phyloP scores from a whole-genome alignment of 2,888 invertebrate genomes.

The Rambutsinella grinnellia region DNA sequence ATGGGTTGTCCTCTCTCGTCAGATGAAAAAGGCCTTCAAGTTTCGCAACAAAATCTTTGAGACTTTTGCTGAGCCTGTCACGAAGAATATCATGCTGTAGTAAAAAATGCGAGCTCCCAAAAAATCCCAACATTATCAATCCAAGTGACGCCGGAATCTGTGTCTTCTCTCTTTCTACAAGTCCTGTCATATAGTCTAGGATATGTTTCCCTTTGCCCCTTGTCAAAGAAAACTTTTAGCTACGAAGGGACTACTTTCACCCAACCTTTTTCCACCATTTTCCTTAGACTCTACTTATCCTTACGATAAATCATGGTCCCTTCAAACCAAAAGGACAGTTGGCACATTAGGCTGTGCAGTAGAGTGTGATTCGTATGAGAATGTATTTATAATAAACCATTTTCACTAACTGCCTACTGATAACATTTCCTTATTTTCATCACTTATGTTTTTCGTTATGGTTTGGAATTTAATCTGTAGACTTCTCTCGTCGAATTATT shows the following conservation, averaged over 20 bases:
- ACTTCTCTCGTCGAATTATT: no score
- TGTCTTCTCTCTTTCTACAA: slow-evolving; percentile 6
- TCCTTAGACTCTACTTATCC: not conserved
- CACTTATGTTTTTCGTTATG: no score
- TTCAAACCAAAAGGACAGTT: not conserved
- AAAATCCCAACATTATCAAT: slow-evolving; percentile 34
- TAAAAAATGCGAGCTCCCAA: slow-evolving; percentile 2
- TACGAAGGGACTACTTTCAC: not conserved
- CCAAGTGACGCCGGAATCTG: slow-evolving; percentile 23
- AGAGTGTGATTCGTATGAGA: no score
- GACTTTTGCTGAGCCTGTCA: slow-evolving; percentile 18
- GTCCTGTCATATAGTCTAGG: not conserved
- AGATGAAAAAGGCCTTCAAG: slow-evolving; percentile 8
- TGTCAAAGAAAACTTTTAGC: no score
- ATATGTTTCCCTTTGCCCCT: no score
- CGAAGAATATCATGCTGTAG: slow-evolving; percentile 2
- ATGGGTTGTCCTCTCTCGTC: not conserved
- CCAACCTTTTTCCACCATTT: not conserved
- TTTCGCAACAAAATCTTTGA: slow-evolving; percentile 5
- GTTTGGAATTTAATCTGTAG: no score
- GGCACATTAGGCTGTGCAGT: no score
- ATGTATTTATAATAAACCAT: no score
- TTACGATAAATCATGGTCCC: not conserved
- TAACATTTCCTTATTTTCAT: no score
- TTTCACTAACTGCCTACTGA: no score